Evolutionary conservation across 2,888 invertebrate species (phyloP).

Genomic region (Drymonia ruficornis): DNA sequence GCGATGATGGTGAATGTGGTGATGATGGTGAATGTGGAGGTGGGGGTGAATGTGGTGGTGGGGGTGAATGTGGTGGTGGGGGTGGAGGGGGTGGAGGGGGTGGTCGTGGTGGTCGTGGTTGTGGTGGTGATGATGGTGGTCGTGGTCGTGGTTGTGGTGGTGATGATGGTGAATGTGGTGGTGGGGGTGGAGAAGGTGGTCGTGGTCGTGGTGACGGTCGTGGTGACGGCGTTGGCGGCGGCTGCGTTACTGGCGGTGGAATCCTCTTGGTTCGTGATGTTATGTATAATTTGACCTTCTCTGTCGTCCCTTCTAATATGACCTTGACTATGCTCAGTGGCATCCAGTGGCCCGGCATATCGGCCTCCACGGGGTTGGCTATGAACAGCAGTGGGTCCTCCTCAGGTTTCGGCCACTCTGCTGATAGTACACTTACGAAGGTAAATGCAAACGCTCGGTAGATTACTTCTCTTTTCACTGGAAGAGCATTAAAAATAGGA

Average conservation of each 20-base stretch:
- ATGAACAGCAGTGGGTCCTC: conserved; percentile 48
- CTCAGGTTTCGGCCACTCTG: conserved; percentile 32
- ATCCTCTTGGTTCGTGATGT: not conserved
- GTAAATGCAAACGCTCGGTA: conserved; percentile 16
- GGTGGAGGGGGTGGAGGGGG: not conserved
- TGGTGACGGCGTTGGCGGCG: conserved; percentile 16
- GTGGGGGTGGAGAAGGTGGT: conserved; percentile 8
- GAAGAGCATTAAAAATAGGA: conserved; percentile 14
- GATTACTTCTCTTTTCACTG: conserved; percentile 36
- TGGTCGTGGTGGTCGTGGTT: not conserved
- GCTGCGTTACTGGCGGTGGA: conserved; percentile 1
- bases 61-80: not conserved
- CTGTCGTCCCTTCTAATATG: conserved; percentile 39
- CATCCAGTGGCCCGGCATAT: conserved; percentile 67
- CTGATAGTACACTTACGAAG: conserved; percentile 5
- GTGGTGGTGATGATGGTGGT: not conserved
- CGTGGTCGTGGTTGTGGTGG: not conserved
- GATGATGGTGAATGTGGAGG: not conserved
- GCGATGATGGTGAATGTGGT: not conserved
- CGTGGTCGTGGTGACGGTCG: conserved; percentile 12
- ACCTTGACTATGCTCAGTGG: conserved; percentile 60
- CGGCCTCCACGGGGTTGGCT: conserved; percentile 63
- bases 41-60: not conserved
- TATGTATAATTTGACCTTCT: not conserved
- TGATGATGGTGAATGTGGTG: conserved; percentile 11